Evolutionary conservation across 2,797 vertebrate species (phyloP).

Genomic region (Semaprochilodus insignis): DNA sequence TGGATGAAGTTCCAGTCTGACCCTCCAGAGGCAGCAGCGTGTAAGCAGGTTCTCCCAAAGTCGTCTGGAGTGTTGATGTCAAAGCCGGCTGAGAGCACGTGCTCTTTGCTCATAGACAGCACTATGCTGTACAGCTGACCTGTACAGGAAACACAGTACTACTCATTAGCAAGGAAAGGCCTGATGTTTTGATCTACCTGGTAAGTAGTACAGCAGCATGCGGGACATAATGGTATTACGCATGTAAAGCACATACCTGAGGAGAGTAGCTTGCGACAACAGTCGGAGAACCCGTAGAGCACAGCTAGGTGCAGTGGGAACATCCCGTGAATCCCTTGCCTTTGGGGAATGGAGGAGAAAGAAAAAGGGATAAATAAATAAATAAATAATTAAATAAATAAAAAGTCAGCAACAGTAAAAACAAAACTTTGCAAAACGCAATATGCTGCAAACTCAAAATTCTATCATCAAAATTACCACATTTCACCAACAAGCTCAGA

Average conservation of each 20-base stretch:
- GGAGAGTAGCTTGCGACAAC: slow-evolving; percentile 99
- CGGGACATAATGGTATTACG: too few relatives aligned
- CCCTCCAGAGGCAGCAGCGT: slow-evolving; percentile 99
- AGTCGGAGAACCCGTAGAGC: slow-evolving; percentile 99
- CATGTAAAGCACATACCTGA: slow-evolving; percentile 83
- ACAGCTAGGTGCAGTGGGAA: slow-evolving; percentile 98
- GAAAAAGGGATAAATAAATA: neutral
- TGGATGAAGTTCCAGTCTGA: slow-evolving; percentile 66
- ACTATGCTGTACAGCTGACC: slow-evolving; percentile 99
- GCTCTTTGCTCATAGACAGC: slow-evolving; percentile 98
- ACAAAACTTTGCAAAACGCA: too few relatives aligned
- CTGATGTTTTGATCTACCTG: neutral
- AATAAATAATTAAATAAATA: too few relatives aligned
- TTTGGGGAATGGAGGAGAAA: slow-evolving; percentile 56
- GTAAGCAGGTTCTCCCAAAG: slow-evolving; percentile 98
- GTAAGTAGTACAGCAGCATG: neutral
- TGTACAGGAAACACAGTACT: slow-evolving; percentile 58
- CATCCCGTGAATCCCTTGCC: slow-evolving; percentile 97
- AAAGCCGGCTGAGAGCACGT: slow-evolving; percentile 97
- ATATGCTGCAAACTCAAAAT: too few relatives aligned
- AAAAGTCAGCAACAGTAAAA: too few relatives aligned
- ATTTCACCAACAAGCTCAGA: too few relatives aligned
- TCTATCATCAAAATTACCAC: too few relatives aligned
- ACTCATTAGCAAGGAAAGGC: neutral
- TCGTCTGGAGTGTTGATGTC: slow-evolving; percentile 99